phyloP scores from a whole-genome alignment of 2,888 invertebrate genomes.

The Dolichomitus sp. region DNA sequence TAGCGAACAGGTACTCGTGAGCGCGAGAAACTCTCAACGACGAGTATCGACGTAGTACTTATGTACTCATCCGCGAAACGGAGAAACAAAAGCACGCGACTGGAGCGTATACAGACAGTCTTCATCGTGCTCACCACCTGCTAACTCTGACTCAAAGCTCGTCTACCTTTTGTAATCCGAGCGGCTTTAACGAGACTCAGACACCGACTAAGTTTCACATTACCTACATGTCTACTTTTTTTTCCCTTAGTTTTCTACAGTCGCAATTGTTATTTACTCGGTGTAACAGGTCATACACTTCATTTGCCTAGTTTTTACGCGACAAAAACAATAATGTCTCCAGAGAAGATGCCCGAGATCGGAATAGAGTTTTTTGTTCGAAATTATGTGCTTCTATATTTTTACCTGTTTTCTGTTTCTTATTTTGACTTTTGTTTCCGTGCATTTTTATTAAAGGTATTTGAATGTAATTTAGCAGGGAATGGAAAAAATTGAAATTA shows the following conservation, averaged over 20 bases:
- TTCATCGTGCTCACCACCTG: slow-evolving; percentile 26
- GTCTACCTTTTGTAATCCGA: slow-evolving; percentile 64
- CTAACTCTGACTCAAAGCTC: slow-evolving; percentile 43
- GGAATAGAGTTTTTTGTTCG: neutral
- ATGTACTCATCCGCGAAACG: slow-evolving; percentile 51
- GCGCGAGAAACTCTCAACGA: slow-evolving; percentile 13
- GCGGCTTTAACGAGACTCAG: slow-evolving; percentile 49
- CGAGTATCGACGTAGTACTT: slow-evolving; percentile 51
- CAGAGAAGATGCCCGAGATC: neutral
- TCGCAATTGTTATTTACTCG: neutral
- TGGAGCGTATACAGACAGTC: slow-evolving; percentile 30
- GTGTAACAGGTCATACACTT: neutral
- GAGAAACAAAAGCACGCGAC: slow-evolving; percentile 52
- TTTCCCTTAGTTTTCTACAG: neutral
- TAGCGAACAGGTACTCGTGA: slow-evolving; percentile 8
- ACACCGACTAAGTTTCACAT: slow-evolving; percentile 49
- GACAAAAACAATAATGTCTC: neutral
- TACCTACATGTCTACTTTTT: slow-evolving; percentile 51
- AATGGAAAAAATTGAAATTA: too few species aligned
- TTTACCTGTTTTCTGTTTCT: neutral
- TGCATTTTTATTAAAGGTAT: too few species aligned
- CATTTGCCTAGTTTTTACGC: neutral
- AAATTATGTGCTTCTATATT: neutral
- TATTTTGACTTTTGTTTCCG: too few species aligned
- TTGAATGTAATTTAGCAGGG: too few species aligned